phyloP scores from a whole-genome alignment of 2,888 invertebrate genomes.

The Nowickia ferox region DNA sequence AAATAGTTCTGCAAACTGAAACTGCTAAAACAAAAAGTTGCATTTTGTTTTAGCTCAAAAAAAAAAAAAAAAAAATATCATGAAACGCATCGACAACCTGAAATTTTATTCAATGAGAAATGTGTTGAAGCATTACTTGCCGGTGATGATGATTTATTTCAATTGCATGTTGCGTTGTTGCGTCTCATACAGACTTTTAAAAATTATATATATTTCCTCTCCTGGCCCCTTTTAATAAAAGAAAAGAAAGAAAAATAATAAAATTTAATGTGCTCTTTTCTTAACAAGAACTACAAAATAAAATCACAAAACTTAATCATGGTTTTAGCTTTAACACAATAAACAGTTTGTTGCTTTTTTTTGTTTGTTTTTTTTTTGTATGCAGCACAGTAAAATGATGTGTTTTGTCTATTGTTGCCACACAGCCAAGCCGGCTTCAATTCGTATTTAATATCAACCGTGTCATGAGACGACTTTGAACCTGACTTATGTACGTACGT shows the following conservation, averaged over 20 bases:
- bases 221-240: background rate
- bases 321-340: constrained; percentile 53
- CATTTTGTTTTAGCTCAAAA: constrained; percentile 25
- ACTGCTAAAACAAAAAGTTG: background rate
- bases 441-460: constrained; percentile 23
- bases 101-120: constrained; percentile 65
- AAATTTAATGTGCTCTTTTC: constrained; percentile 33
- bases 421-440: constrained; percentile 38
- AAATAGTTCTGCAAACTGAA: constrained; percentile 20
- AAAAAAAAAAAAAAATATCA: background rate
- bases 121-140: constrained; percentile 64
- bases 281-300: constrained; percentile 35
- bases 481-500: constrained; percentile 53
- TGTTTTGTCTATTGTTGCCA: constrained; percentile 22
- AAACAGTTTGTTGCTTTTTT: constrained; percentile 38
- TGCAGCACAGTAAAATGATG: constrained; percentile 16
- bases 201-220: background rate
- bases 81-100: constrained; percentile 73
- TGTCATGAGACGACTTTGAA: constrained; percentile 64
- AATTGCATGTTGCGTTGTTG: constrained; percentile 76
- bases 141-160: constrained; percentile 81
- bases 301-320: constrained; percentile 58
- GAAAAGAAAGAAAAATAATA: background rate
- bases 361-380: background rate
- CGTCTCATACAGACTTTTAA: constrained; percentile 19